Percentiles rank a stretch among this genome's conserved stretches.
phyloP scores from a whole-genome alignment of 2,888 invertebrate species.

The Cryptocephalus moraei region DNA sequence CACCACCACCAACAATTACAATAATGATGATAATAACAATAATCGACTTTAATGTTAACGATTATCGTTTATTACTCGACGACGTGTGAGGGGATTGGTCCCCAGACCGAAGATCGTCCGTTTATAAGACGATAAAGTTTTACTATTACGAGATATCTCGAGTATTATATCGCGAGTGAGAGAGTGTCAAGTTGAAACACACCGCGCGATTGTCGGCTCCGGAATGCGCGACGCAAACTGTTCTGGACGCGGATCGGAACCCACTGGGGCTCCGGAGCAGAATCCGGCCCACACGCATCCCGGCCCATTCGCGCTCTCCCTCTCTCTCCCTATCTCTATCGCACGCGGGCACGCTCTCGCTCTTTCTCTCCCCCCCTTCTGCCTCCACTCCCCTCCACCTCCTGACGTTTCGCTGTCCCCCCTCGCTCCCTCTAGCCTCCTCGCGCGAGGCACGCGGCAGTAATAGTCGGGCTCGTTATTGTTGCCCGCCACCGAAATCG shows the following conservation, averaged over 20 bases:
- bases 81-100: too few species aligned
- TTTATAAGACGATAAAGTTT: constrained; percentile 22
- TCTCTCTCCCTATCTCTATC: constrained; percentile 25
- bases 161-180: constrained; percentile 25
- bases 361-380: constrained; percentile 7
- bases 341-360: constrained; percentile 31
- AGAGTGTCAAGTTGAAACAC: constrained; percentile 14
- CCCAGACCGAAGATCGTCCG: too few species aligned
- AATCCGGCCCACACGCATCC: constrained; percentile 45
- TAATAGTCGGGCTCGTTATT: constrained; percentile 36
- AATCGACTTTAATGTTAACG: too few species aligned
- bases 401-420: constrained; percentile 22
- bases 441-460: constrained; percentile 34
- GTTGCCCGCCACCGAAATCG: constrained; percentile 26
- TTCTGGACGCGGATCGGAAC: constrained; percentile 49
- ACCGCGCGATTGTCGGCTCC: constrained; percentile 36
- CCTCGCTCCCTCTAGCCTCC: constrained; percentile 26
- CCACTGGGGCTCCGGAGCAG: constrained; percentile 50
- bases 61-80: too few species aligned
- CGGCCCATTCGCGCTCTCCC: constrained; percentile 35
- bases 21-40: too few species aligned
- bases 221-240: constrained; percentile 52
- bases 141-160: constrained; percentile 25
- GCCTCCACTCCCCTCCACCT: too few species aligned
- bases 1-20: too few species aligned